Percentiles rank a stretch among this genome's conserved stretches.
phyloP scores from a whole-genome alignment of 2,113 vertebrate genomes.

The Oxyura jamaicensis region DNA sequence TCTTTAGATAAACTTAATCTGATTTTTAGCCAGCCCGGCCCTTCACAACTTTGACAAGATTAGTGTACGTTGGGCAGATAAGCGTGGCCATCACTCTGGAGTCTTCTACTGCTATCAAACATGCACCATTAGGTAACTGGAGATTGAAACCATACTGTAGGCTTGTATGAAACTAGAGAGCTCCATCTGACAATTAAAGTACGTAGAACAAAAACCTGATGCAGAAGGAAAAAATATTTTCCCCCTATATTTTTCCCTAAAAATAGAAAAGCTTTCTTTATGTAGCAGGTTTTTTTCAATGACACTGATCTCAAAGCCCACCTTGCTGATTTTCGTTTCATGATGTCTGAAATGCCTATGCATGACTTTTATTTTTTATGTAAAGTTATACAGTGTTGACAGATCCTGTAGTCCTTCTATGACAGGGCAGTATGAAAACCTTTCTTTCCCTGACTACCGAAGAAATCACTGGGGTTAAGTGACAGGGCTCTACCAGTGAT shows the following conservation, averaged over 20 bases:
- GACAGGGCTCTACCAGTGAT: conserved; percentile 69
- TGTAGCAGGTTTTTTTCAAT: conserved; percentile 10
- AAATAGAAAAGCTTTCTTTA: neutral
- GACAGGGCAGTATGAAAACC: conserved; percentile 60
- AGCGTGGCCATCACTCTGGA: neutral
- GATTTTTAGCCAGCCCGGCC: neutral
- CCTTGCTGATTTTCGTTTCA: conserved; percentile 48
- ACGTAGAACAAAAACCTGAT: neutral
- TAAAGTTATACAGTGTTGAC: conserved; percentile 70
- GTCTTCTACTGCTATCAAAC: neutral
- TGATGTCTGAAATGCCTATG: conserved; percentile 37
- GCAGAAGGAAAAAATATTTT: neutral
- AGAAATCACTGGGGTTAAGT: conserved; percentile 78
- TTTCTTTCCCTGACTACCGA: conserved; percentile 59
- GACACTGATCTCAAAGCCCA: conserved; percentile 46
- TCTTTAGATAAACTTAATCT: neutral
- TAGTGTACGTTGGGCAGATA: neutral
- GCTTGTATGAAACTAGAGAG: neutral
- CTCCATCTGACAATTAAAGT: neutral
- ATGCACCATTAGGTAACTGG: neutral
- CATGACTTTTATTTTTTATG: conserved; percentile 60
- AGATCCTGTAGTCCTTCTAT: conserved; percentile 65
- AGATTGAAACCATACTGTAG: neutral
- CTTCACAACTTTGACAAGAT: neutral
- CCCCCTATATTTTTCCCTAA: neutral